Percentiles rank a stretch among this genome's conserved stretches.
Evolutionary conservation across 2,113 vertebrate species (phyloP).

Genomic region (Clupea harengus): DNA sequence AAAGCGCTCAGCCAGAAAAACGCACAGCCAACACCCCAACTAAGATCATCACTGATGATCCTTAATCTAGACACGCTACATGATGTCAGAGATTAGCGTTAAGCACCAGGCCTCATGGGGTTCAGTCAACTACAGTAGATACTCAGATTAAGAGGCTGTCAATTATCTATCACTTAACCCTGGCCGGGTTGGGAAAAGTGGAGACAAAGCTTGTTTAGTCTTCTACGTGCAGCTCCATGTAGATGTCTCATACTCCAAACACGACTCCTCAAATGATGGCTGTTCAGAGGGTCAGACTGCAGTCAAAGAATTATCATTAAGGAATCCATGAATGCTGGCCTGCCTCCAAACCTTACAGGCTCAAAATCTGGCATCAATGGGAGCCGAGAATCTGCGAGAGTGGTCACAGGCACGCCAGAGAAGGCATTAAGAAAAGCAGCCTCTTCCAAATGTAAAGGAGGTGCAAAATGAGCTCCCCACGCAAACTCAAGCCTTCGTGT

Average conservation of each 20-base stretch:
- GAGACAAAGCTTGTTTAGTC: not conserved
- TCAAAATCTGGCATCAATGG: not conserved
- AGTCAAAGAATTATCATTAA: constrained; percentile 4
- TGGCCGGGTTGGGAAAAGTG: not conserved
- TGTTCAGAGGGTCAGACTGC: not conserved
- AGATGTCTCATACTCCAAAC: not conserved
- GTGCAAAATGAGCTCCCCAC: not conserved
- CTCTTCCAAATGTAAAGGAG: not conserved
- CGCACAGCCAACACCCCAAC: not conserved
- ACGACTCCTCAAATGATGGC: not conserved
- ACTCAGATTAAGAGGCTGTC: constrained; percentile 5
- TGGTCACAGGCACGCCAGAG: not conserved
- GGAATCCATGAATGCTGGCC: not conserved
- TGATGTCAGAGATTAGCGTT: not conserved
- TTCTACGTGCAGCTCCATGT: not conserved
- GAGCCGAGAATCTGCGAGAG: not conserved
- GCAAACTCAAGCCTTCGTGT: not conserved
- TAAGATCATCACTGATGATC: not conserved
- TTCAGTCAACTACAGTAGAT: not conserved
- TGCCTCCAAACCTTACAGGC: not conserved
- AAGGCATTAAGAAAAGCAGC: not conserved
- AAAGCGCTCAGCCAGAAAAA: not conserved
- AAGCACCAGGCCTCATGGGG: not conserved
- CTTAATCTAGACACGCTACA: not conserved
- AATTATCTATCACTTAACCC: not conserved